Evolutionary conservation across 2,888 invertebrate genomes (phyloP), one percentile per base, ranked within the genome.

Genomic region (Dolichomitus sp.): DNA sequence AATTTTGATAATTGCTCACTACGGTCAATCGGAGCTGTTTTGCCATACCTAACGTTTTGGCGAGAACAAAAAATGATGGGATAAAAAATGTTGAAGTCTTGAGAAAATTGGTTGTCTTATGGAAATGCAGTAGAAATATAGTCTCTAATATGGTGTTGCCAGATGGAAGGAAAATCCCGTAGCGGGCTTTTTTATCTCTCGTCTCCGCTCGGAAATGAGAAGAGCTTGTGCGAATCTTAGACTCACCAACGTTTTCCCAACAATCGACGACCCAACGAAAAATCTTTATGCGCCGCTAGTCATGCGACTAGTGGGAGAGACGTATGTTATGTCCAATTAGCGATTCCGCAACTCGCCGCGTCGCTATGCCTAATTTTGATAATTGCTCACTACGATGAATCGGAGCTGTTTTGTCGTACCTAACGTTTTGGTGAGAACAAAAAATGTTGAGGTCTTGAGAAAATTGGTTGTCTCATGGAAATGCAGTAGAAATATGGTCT

Each of bases 291-390:
- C 61, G 0, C 11, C 12, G 40, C 12, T 37, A 19, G 40, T 0
- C 6, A 6, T 5, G 1, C 14, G 14, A 50, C 61, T 37, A 61
- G 42, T 37, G 27, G 37, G 54, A n/a, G 57, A 66, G 54, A 75
- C 82, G 66, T 52, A 59, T 74, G 80, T 81, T 80, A 57, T 73
- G 68, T 76, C 87, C 88, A 88, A 88, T 90, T 89, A 87, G 88
- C 85, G 81, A 80, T 78, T 79, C 83, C 81, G 73, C 79, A 84
- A n/a, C 9, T 80, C 59, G 59, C 14, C 33, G 27, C 45, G 50
- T 33, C 78, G 52, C 54, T 48, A 68, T 69, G 63, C 57, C 82
- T 75, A 79, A 77, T 81, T 81, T 76, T 52, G 17, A 68, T 68
- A 50, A 80, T 74, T 54, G 68, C 50, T 54, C 45, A 30, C 57